phyloP scores from a whole-genome alignment of 2,888 invertebrate species.

The Gortyna flavago region DNA sequence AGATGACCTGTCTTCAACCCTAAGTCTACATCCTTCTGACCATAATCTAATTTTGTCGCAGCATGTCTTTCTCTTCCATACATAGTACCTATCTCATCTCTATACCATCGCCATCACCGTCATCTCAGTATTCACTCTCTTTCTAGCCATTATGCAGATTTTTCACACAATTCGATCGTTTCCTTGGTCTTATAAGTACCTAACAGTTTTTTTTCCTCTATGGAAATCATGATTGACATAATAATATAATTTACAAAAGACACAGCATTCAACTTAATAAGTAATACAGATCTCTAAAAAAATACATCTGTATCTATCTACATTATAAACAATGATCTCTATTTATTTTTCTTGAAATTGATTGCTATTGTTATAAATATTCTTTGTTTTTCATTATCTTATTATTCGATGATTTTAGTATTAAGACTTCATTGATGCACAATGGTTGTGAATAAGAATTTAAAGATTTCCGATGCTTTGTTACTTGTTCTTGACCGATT shows the following conservation, averaged over 20 bases:
- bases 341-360: not conserved
- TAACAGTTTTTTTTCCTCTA: not conserved
- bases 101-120: not conserved
- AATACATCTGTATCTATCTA: not conserved
- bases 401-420: not conserved
- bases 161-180: not conserved
- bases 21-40: not conserved
- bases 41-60: not conserved
- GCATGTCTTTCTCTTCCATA: not conserved
- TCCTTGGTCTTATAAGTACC: no score
- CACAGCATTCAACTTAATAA: not conserved
- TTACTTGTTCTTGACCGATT: slow-evolving; percentile 68
- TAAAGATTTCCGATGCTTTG: slow-evolving; percentile 49
- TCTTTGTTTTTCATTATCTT: not conserved
- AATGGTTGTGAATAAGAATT: slow-evolving; percentile 45
- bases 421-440: slow-evolving; percentile 23
- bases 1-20: not conserved
- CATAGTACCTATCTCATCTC: not conserved
- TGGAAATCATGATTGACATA: not conserved
- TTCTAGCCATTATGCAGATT: not conserved
- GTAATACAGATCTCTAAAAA: not conserved
- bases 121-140: not conserved
- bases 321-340: not conserved
- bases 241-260: not conserved
- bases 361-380: slow-evolving; percentile 7